Conservation (phyloP, 2,797 vertebrate genomes). For the Urosaurus nigricauda region DNA sequence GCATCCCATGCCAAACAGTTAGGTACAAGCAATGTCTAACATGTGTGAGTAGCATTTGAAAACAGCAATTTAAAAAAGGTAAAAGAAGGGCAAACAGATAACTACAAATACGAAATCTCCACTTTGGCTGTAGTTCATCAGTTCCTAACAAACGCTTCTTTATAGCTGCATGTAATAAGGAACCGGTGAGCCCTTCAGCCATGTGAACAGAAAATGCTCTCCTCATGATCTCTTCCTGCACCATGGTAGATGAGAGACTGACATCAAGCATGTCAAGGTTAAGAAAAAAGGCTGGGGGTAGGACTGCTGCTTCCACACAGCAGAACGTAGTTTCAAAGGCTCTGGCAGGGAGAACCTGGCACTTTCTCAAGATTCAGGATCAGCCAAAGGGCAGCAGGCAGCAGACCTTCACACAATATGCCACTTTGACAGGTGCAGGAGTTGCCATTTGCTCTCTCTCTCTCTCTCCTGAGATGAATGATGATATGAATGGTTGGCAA, state of each 20-base stretch:
- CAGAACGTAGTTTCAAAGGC: slow-evolving; percentile 66
- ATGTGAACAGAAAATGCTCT: slow-evolving; percentile 15
- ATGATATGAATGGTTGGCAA: background rate
- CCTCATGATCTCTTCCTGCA: slow-evolving; percentile 53
- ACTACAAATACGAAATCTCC: slow-evolving; percentile 46
- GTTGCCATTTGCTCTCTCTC: slow-evolving; percentile 27
- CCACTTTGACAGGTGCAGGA: slow-evolving; percentile 48
- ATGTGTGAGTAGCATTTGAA: slow-evolving; percentile 33
- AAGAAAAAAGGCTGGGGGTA: slow-evolving; percentile 30
- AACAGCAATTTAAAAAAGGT: slow-evolving; percentile 43
- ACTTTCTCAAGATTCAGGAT: slow-evolving; percentile 72
- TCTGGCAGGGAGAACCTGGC: slow-evolving; percentile 64
- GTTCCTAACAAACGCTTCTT: slow-evolving; percentile 65
- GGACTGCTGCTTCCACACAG: slow-evolving; percentile 33
- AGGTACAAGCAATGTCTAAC: slow-evolving; percentile 35
- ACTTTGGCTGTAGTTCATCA: slow-evolving; percentile 57
- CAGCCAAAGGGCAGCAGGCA: slow-evolving; percentile 66
- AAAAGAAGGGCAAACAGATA: slow-evolving; percentile 41
- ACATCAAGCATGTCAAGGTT: slow-evolving; percentile 65
- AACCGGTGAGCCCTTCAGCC: slow-evolving; percentile 40
- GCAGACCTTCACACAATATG: slow-evolving; percentile 8
- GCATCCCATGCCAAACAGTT: background rate
- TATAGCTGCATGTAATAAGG: slow-evolving; percentile 60
- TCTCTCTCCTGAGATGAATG: slow-evolving; percentile 22
- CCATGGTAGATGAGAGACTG: slow-evolving; percentile 60